phyloP scores from a whole-genome alignment of 2,113 vertebrate species.

The Sorex araneus region DNA sequence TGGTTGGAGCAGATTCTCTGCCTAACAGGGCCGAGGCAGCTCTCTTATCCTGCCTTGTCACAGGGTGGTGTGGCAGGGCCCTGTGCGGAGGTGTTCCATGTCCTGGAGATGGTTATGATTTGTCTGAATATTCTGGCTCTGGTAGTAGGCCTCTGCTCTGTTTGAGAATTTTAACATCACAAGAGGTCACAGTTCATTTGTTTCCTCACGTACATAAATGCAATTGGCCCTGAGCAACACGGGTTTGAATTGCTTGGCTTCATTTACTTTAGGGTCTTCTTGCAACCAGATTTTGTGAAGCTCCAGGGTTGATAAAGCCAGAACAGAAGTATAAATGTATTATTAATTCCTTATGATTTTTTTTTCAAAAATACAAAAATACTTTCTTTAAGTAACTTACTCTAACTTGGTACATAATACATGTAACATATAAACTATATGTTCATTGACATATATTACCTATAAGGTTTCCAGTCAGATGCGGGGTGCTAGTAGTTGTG shows the following conservation, averaged over 20 bases:
- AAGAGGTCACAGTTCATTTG: neutral
- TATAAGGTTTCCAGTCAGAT: neutral
- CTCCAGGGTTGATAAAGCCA: neutral
- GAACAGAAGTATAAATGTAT: neutral
- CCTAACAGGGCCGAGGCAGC: neutral
- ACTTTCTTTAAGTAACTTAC: neutral
- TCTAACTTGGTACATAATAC: neutral
- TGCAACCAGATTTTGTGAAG: neutral
- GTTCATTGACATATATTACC: neutral
- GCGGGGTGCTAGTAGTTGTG: neutral
- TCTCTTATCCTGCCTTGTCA: neutral
- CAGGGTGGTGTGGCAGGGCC: accelerated
- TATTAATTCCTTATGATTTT: neutral
- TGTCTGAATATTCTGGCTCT: neutral
- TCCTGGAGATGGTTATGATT: neutral
- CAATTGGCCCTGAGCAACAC: neutral
- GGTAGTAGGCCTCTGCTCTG: neutral
- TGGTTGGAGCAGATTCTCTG: neutral
- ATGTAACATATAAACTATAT: neutral
- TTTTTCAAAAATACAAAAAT: too few relatives aligned
- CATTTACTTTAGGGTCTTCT: neutral
- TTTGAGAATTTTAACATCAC: neutral
- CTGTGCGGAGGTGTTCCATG: accelerated
- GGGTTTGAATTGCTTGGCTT: neutral
- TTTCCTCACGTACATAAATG: neutral